Conservation (phyloP, 2,888 invertebrate genomes). For the Drosophila fungiperda region DNA sequence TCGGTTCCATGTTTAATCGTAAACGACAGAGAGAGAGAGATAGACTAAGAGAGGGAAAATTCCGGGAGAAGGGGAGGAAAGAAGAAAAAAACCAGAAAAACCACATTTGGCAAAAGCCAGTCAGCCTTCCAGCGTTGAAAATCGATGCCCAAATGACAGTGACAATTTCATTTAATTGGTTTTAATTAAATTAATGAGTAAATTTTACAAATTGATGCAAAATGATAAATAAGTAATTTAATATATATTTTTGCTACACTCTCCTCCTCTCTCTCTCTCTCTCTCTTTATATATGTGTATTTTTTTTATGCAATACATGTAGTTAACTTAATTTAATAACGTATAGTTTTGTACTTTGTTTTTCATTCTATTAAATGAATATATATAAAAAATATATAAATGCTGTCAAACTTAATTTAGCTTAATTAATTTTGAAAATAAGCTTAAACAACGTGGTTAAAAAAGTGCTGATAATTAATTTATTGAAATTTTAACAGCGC, state of each 20-base stretch:
- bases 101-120: slow-evolving; percentile 66
- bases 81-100: slow-evolving; percentile 54
- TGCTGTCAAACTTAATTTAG: slow-evolving; percentile 73
- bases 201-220: slow-evolving; percentile 80
- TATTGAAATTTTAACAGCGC: slow-evolving; percentile 24
- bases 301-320: slow-evolving; percentile 27
- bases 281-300: background rate
- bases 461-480: slow-evolving; percentile 51
- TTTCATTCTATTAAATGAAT: slow-evolving; percentile 18
- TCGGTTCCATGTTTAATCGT: slow-evolving; percentile 62
- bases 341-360: slow-evolving; percentile 29
- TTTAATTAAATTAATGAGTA: slow-evolving; percentile 80
- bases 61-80: background rate
- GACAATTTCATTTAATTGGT: slow-evolving; percentile 81
- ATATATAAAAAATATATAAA: slow-evolving; percentile 32
- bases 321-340: slow-evolving; percentile 74
- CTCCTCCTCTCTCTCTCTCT: background rate
- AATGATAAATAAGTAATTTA: slow-evolving; percentile 80
- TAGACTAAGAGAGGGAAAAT: no score
- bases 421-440: slow-evolving; percentile 71
- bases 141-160: slow-evolving; percentile 78
- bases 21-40: slow-evolving; percentile 9
- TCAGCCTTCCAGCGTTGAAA: slow-evolving; percentile 53
- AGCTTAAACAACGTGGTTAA: slow-evolving; percentile 17
- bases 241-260: slow-evolving; percentile 53